Evolutionary conservation across 2,888 invertebrate species (phyloP), one percentile per base, ranked within the genome.

Genomic region (Metacarcinus magister): DNA sequence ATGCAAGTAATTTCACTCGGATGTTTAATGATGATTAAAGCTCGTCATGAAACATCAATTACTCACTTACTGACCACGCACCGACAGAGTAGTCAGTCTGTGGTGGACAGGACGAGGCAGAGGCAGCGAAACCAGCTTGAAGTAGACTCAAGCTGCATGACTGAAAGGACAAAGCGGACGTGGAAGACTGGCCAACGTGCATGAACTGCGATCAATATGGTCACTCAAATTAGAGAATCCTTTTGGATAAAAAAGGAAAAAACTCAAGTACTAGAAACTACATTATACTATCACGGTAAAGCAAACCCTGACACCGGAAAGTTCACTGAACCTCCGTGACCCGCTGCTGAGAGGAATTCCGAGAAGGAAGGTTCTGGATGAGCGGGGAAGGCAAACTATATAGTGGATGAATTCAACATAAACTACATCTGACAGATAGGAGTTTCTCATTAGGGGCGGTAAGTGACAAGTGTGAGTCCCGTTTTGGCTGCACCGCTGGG

Each of bases 301-400:
- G n/a, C n/a, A n/a, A 67, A 67, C 67, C n/a, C 23, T 19, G n/a
- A 23, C 67, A n/a, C 7, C 19, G 67, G n/a, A n/a, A 32, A 28
- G 82, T 82, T 82, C 82, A 82, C 28, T 82, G 82, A 82, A 32
- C 82, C 82, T 8, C 82, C 13, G 32, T 82, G 82, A 82, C 82
- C 82, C 32, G 82, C 82, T 82, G 32, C 13, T 82, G 82, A 82
- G 82, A 32, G 82, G 32, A 16, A 28, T 19, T 54, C 54, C 54
- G 54, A 13, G 54, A 32, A 28, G 82, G 10, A 82, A 32, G 32
- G 13, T 19, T 28, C 32, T 32, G 32, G 82, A 8, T 28, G 82
- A 82, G 32, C 32, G 82, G 32, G 32, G 7, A 67, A 67, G 23
- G 67, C 67, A 82, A 82, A 32, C 32, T 82, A 5, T 13, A 8